Conservation (phyloP, 2,797 vertebrate species). For the Psittacula echo region DNA sequence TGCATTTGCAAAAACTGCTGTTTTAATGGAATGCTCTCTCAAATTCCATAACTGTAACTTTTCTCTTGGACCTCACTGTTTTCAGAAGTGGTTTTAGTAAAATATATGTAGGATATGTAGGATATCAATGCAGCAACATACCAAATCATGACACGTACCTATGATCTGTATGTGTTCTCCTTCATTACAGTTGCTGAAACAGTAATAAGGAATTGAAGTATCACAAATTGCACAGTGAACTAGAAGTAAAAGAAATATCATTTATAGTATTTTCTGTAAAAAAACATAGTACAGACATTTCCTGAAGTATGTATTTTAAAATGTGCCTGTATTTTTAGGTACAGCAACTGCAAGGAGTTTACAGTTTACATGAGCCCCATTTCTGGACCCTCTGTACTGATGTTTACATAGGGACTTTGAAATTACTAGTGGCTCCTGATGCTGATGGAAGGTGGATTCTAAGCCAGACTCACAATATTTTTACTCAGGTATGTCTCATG, state of each 20-base stretch:
- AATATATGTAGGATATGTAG: background rate
- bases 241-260: background rate
- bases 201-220: background rate
- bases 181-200: background rate
- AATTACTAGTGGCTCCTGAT: conserved; percentile 93
- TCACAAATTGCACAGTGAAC: background rate
- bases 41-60: background rate
- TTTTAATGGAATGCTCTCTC: background rate
- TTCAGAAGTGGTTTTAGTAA: background rate
- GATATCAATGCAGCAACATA: background rate
- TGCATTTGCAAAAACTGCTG: background rate
- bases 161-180: background rate
- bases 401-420: conserved; percentile 93
- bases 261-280: background rate
- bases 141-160: background rate
- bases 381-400: conserved; percentile 98
- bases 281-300: background rate
- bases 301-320: background rate
- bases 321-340: conserved; percentile 81
- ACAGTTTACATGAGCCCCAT: conserved; percentile 94
- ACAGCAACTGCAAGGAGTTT: conserved; percentile 95
- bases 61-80: background rate
- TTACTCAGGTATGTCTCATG: conserved; percentile 89
- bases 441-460: conserved; percentile 95
- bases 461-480: conserved; percentile 97